phyloP scores from a whole-genome alignment of 1,140 invertebrate genomes.

The Leptinotarsa defecta region DNA sequence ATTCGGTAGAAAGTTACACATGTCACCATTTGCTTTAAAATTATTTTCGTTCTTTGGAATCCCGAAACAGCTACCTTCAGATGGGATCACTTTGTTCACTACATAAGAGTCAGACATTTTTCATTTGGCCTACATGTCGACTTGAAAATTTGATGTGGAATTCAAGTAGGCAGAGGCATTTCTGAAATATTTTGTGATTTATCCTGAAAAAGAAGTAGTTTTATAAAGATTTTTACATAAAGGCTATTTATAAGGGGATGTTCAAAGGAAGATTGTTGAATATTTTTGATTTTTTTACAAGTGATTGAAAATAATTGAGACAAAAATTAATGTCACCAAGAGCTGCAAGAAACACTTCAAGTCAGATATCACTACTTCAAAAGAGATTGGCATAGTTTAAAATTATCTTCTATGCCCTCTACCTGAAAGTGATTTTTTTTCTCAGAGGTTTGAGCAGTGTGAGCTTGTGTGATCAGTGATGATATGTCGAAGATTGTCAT shows the following conservation, averaged over 20 bases:
- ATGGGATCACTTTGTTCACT: not conserved
- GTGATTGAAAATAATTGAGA: no score
- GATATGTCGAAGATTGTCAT: no score
- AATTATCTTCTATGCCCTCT: no score
- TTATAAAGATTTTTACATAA: not conserved
- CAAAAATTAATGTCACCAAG: no score
- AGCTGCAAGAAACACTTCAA: no score
- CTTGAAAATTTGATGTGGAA: not conserved
- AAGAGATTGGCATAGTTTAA: no score
- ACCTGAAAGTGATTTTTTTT: no score
- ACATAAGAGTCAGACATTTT: slow-evolving; percentile 23
- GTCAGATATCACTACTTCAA: no score
- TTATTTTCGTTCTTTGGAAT: slow-evolving; percentile 30
- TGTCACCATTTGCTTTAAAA: slow-evolving; percentile 37
- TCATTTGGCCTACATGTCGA: slow-evolving; percentile 3
- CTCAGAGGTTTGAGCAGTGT: no score
- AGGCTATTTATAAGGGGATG: not conserved
- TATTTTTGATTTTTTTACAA: not conserved
- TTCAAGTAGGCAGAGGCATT: slow-evolving; percentile 43
- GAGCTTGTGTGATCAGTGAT: no score
- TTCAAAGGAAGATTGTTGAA: not conserved
- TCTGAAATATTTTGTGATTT: slow-evolving; percentile 3
- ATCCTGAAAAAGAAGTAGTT: slow-evolving; percentile 22
- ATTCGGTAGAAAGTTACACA: slow-evolving; percentile 40
- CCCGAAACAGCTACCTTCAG: slow-evolving; percentile 5